Evolutionary conservation across 2,888 invertebrate genomes (phyloP).

Genomic region (Oligia latruncula): DNA sequence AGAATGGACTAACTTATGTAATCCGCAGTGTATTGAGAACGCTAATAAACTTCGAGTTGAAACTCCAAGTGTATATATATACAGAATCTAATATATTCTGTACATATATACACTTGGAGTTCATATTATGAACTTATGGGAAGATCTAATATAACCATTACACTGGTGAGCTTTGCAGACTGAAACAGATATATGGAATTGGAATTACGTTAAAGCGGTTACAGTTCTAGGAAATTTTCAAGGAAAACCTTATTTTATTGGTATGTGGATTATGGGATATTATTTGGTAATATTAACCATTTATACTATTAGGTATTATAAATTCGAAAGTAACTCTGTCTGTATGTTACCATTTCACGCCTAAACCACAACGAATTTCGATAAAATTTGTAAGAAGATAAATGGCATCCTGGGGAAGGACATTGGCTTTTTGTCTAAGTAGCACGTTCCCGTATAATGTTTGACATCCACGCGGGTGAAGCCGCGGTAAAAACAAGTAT

Average conservation of each 20-base stretch:
- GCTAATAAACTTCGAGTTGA: conserved; percentile 73
- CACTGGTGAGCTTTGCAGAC: not conserved
- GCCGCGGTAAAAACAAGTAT: not conserved
- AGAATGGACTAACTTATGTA: conserved; percentile 81
- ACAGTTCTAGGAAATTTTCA: not conserved
- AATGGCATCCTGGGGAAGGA: not conserved
- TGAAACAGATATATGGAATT: not conserved
- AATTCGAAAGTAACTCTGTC: not conserved
- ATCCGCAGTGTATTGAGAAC: conserved; percentile 79
- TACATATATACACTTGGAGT: too few relatives aligned
- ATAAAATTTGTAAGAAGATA: too few relatives aligned
- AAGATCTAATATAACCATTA: conserved; percentile 19
- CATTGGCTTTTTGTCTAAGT: not conserved
- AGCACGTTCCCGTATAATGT: not conserved
- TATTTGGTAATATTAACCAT: too few relatives aligned
- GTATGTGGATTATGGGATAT: not conserved
- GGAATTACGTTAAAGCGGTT: too few relatives aligned
- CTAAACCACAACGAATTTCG: too few relatives aligned
- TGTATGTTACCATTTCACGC: not conserved
- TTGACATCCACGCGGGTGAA: not conserved
- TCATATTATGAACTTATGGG: not conserved
- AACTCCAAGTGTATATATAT: conserved; percentile 41
- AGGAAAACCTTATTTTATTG: not conserved
- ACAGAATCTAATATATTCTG: not conserved
- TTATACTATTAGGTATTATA: too few relatives aligned